Base-by-base conservation (phyloP, 1,140 invertebrate species). In the Zaprionus africanus region DNA sequence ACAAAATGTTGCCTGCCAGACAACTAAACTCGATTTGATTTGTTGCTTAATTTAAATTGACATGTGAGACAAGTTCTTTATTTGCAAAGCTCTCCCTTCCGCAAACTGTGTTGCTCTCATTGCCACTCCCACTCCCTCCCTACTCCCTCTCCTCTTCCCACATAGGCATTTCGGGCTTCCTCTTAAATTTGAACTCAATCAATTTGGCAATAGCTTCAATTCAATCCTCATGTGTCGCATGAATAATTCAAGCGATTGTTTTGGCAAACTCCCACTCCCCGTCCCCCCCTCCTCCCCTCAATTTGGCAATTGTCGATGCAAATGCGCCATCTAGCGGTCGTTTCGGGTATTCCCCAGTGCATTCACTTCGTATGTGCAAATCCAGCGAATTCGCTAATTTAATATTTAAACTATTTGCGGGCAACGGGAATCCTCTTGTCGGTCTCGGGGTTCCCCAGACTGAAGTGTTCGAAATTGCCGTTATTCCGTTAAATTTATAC, bases 341-440 rank as follows among this genome's bases (percentile, higher is more conserved):
- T 41, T 36, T 38, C 17, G 53, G 13, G 13, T n/a, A 58, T 57
- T 26, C 53, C 64, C 64, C 36, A n/a, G 31, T 65, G 74, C 56
- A 78, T 75, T 43, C 65, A 36, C 41, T 67, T 26, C 34, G 49
- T 46, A 41, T 38, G 54, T 41, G 61, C 49, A 63, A 46, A 15
- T 64, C 54, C 22, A 46, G 38, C 61, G 67, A 67, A 65, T 54
- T 26, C 26, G 36, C 19, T 64, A 70, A 87, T 83, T 75, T 79
- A 88, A 88, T 88, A 88, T 81, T 77, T 66, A 61, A 88, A 75
- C 69, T 73, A 88, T 88, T 87, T 75, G 65, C 72, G 81, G 78
- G 63, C 58, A 19, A 26, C 24, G 57, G 22, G n/a, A 70, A 13
- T 43, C 34, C 67, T 41, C 38, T 41, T 41, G 38, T 41, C 15